These are phyloP conservation scores for Acrocephalus kingi DNA, from an alignment of 2,113 vertebrate species.

Conservation along the genomic window DNA sequence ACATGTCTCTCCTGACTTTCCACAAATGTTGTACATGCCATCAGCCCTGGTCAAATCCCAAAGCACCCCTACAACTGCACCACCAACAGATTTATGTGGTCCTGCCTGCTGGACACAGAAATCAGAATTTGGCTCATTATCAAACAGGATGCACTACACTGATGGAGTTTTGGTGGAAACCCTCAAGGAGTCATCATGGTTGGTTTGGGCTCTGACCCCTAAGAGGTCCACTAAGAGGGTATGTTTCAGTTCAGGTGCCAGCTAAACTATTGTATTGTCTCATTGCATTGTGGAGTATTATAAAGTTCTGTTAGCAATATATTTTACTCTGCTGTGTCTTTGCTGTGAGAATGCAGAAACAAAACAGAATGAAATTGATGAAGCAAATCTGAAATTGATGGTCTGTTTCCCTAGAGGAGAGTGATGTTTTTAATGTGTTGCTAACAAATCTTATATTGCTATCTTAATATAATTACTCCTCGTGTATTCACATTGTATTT, in stretches of 20 bases:
- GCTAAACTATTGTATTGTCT: background rate
- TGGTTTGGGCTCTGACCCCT: background rate
- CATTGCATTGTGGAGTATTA: background rate
- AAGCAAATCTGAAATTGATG: background rate
- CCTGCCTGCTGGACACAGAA: background rate
- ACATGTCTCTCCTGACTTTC: background rate
- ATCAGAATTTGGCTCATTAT: background rate
- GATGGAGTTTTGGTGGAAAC: background rate
- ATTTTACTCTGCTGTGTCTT: background rate
- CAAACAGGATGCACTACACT: fast-evolving
- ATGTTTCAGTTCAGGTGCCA: background rate
- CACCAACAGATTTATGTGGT: background rate
- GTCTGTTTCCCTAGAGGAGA: background rate
- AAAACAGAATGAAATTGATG: background rate
- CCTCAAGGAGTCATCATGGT: fast-evolving
- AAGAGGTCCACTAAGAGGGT: background rate
- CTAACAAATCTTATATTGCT: background rate
- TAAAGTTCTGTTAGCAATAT: background rate
- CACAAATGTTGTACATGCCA: fast-evolving
- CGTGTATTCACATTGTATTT: background rate
- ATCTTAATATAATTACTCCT: background rate
- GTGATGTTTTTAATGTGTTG: background rate
- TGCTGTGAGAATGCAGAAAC: background rate
- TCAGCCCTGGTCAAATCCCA: background rate
- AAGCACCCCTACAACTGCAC: background rate